Base-by-base conservation (phyloP, 2,113 vertebrate species). In the Beaufortia kweichowensis region DNA sequence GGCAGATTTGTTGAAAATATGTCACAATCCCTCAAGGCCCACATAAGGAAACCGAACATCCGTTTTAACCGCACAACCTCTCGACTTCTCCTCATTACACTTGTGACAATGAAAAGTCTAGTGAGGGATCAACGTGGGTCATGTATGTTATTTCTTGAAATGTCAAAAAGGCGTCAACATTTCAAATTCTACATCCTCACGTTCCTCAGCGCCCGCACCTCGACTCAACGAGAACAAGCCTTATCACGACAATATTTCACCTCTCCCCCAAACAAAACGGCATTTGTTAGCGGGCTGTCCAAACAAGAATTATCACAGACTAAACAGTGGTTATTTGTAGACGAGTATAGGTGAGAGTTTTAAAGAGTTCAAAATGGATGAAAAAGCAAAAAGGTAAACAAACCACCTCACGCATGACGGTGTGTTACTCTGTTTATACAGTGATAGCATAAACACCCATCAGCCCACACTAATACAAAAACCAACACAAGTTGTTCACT, bases 281-380 rank as follows among this genome's bases (percentile, higher is more conserved):
- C 19, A 59, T 76, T 76, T 55, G 17, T 85, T 84, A 78, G 77
- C 39, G 21, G 21, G 48, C 78, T 90, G 88, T 90, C 88, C 89
- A 88, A 90, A 90, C 83, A 89, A 80, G 65, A 19, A 75, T n/a
- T 14, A 50, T 61, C n/a, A 24, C 83, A 92, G 89, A 91, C 89
- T 89, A 88, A 91, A 91, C 90, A 88, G 43, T 50, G 39, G 29
- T 29, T 21, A 48, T 67, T 61, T 62, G 55, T 6, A 19, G 55
- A 74, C 29, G 21, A 67, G 55, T 31, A 50, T 24, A 46, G 67
- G 77, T 77, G 60, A 76, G 28, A 66, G 84, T 71, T 56, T 72
- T 75, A 84, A 46, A 46, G 76, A 68, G 75, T 23, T 33, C 46
- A 50, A 39, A 39, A 31, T 33, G 3, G 29, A 10, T 31, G 23